Percentiles rank a stretch among this genome's conserved stretches.
phyloP scores from a whole-genome alignment of 2,888 invertebrate genomes.

The Serrognathus titanus region DNA sequence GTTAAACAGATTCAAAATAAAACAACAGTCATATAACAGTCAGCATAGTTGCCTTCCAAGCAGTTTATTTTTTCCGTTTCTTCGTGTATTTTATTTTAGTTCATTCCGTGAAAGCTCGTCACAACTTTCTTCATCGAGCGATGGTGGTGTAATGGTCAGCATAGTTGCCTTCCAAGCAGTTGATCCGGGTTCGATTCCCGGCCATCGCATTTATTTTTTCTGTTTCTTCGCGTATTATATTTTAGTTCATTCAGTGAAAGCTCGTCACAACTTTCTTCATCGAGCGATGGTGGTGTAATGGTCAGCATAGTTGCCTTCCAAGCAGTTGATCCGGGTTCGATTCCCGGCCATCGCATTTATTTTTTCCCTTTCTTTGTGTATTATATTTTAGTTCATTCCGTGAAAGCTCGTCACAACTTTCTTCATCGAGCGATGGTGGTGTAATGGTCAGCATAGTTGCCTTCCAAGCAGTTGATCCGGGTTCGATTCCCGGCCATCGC shows the following conservation, averaged over 20 bases:
- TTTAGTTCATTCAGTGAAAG: no score
- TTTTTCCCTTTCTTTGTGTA: no score
- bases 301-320: slow-evolving; percentile 52
- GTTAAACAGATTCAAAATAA: no score
- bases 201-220: slow-evolving; percentile 33
- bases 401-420: no score
- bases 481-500: slow-evolving; percentile 50
- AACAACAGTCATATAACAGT: no score
- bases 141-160: slow-evolving; percentile 47
- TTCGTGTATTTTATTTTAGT: no score
- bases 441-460: slow-evolving; percentile 52
- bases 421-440: slow-evolving; percentile 25
- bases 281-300: slow-evolving; percentile 40
- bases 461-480: slow-evolving; percentile 52
- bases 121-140: not conserved
- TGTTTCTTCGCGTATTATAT: no score
- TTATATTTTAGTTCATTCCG: no score
- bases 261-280: no score
- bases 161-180: slow-evolving; percentile 52
- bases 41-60: no score
- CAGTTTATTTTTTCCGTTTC: no score
- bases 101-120: no score
- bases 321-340: slow-evolving; percentile 52
- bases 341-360: slow-evolving; percentile 44
- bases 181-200: slow-evolving; percentile 52